Evolutionary conservation across 2,113 vertebrate species (phyloP).

Genomic region (Pelecanus crispus): DNA sequence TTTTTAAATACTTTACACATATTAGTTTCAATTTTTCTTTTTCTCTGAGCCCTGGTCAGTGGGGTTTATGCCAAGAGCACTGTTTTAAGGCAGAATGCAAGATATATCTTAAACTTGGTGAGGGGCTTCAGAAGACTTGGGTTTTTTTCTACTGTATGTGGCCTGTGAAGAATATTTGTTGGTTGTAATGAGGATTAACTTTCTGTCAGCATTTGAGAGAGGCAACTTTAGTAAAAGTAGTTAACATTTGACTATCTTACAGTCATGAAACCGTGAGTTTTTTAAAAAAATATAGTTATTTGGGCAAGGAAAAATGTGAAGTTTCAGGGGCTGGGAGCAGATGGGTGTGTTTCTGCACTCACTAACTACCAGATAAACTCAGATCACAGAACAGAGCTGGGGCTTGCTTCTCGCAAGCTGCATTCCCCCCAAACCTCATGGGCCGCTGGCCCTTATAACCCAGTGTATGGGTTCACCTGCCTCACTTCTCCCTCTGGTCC

Average conservation of each 20-base stretch:
- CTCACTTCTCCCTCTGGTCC: background rate
- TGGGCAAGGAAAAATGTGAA: background rate
- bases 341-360: background rate
- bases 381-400: background rate
- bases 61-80: background rate
- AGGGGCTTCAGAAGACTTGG: background rate
- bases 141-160: background rate
- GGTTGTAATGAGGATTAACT: background rate
- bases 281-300: background rate
- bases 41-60: background rate
- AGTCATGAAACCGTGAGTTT: background rate
- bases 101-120: background rate
- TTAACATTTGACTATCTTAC: background rate
- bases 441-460: background rate
- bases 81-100: background rate
- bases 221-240: background rate
- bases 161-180: background rate
- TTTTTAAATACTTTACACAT: background rate
- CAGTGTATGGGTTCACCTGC: background rate
- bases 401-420: background rate
- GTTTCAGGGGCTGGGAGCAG: background rate
- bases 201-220: background rate
- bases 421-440: background rate
- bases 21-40: background rate
- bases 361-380: background rate